Evolutionary conservation across 1,140 invertebrate genomes (phyloP).

Genomic region (Panulirus ornatus): DNA sequence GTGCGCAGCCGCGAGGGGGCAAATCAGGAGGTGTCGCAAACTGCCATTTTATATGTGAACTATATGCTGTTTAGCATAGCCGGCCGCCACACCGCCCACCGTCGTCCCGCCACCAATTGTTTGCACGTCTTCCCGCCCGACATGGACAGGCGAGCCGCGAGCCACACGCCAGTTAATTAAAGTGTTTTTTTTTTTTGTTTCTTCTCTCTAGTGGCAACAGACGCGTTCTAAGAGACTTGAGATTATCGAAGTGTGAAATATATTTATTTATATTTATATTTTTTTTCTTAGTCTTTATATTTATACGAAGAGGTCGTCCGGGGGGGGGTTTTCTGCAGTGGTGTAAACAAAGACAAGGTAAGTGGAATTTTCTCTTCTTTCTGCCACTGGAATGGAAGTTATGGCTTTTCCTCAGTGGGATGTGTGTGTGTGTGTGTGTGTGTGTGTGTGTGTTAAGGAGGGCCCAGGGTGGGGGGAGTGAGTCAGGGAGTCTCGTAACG

Average conservation of each 20-base stretch:
- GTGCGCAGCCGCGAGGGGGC: conserved; percentile 59
- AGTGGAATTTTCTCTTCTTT: not conserved
- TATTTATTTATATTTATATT: too few relatives aligned
- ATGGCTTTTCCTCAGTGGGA: not conserved
- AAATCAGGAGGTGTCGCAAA: conserved; percentile 67
- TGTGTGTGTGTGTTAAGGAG: not conserved
- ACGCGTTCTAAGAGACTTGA: too few relatives aligned
- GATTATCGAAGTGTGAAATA: too few relatives aligned
- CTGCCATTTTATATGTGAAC: conserved; percentile 71
- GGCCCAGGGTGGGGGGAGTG: too few relatives aligned
- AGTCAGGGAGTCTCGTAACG: too few relatives aligned
- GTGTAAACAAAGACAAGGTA: not conserved
- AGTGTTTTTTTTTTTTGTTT: conserved; percentile 15
- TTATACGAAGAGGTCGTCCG: too few relatives aligned
- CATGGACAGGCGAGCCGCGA: conserved; percentile 48
- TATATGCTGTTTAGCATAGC: conserved; percentile 71
- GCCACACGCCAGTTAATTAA: conserved; percentile 62
- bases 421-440: too few relatives aligned
- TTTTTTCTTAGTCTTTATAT: too few relatives aligned
- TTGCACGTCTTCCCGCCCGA: not conserved
- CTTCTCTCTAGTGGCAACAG: too few relatives aligned
- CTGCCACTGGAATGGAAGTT: too few relatives aligned
- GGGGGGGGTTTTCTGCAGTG: too few relatives aligned
- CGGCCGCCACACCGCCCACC: conserved; percentile 66
- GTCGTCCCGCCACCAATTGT: conserved; percentile 59